A percentile compares a stretch with the other conserved stretches of the same genome.
These are phyloP conservation scores for Phocides pigmalion DNA, from an alignment of 1,140 invertebrate genomes.

Conservation along the genomic window DNA sequence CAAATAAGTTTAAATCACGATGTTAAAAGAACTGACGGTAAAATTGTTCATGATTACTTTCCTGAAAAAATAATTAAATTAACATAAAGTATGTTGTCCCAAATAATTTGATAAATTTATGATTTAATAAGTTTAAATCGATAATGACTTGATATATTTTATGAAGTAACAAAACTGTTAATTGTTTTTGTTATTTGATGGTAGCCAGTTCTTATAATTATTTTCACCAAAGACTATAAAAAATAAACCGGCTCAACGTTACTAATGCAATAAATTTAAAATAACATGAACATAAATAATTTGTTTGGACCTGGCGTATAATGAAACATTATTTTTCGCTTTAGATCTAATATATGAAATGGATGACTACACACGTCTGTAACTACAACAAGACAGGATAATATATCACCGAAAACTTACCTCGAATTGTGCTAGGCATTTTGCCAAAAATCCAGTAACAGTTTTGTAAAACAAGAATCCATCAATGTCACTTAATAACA, in stretches of 20 bases:
- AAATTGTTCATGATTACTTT: no score
- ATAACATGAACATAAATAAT: not conserved
- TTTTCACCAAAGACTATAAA: not conserved
- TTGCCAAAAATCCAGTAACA: conserved; percentile 66
- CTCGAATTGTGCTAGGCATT: conserved; percentile 78
- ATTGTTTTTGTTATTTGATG: no score
- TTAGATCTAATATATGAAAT: conserved; percentile 6
- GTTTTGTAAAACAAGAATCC: conserved; percentile 55
- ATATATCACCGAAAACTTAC: conserved; percentile 53
- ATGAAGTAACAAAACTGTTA: no score
- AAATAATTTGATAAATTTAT: no score
- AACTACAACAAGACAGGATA: conserved; percentile 26
- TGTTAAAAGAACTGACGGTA: no score
- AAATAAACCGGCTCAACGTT: not conserved
- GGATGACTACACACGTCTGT: conserved; percentile 3
- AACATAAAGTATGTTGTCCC: no score
- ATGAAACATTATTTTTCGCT: conserved; percentile 3
- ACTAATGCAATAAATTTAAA: conserved; percentile 1
- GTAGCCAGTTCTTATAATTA: no score
- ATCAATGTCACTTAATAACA: conserved; percentile 51
- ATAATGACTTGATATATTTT: no score
- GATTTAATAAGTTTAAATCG: no score
- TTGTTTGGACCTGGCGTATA: conserved; percentile 1
- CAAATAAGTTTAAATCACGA: no score
- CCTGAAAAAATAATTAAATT: no score